These are phyloP conservation scores for Oceanites oceanicus DNA, from an alignment of 2,113 vertebrate species.

Conservation along the genomic window DNA sequence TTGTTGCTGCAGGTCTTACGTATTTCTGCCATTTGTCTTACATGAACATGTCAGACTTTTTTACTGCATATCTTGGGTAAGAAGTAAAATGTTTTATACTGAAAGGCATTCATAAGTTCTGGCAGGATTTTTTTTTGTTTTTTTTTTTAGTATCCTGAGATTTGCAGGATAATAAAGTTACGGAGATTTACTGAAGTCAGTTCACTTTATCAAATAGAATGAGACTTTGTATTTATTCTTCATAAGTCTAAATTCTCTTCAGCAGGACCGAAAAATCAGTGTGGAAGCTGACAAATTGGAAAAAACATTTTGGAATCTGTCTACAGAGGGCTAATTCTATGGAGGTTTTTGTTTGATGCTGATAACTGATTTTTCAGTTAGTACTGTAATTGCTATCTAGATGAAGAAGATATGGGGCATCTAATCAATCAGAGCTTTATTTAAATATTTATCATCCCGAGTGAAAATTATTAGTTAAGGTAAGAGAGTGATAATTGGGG, in stretches of 20 bases:
- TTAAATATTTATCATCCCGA: neutral
- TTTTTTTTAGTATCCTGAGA: neutral
- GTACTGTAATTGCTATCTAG: neutral
- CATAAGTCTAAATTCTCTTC: neutral
- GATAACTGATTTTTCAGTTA: neutral
- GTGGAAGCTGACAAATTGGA: neutral
- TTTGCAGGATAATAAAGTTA: neutral
- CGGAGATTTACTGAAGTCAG: neutral
- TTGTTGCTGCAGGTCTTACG: neutral
- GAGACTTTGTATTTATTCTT: neutral
- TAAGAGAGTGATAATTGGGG: neutral
- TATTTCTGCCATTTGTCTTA: neutral
- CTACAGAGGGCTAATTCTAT: neutral
- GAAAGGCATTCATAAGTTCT: neutral
- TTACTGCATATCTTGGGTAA: neutral
- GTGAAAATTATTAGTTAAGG: neutral
- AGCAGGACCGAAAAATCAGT: neutral
- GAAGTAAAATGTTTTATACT: neutral
- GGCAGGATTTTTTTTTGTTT: neutral
- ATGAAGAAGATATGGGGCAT: neutral
- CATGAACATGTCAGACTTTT: neutral
- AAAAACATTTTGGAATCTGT: neutral
- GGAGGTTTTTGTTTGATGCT: neutral
- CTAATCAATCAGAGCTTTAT: neutral
- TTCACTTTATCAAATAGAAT: neutral